phyloP scores from a whole-genome alignment of 2,113 vertebrate genomes.

The Hystrix brachyura region DNA sequence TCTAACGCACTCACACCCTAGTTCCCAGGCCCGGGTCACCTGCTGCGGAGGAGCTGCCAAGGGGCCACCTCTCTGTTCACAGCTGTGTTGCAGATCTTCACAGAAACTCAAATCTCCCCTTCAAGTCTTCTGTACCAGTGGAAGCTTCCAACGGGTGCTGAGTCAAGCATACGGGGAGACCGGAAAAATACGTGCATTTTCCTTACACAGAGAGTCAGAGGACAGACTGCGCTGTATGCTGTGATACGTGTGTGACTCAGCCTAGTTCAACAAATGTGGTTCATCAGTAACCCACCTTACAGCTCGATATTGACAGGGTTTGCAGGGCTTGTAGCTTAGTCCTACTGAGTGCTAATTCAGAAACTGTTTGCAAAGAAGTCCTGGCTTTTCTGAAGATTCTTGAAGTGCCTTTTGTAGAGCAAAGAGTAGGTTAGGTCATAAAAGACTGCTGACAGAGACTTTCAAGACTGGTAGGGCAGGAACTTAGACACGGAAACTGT shows the following conservation, averaged over 20 bases:
- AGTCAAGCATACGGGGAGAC: background rate
- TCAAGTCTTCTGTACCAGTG: background rate
- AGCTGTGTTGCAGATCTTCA: background rate
- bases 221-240: background rate
- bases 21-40: background rate
- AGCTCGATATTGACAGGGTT: background rate
- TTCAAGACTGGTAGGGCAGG: background rate
- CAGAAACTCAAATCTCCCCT: background rate
- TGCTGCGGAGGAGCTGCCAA: background rate
- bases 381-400: background rate
- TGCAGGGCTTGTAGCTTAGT: slow-evolving; percentile 2
- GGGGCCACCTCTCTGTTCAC: background rate
- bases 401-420: background rate
- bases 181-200: background rate
- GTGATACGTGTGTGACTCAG: background rate
- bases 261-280: background rate
- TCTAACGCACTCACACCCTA: background rate
- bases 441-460: background rate
- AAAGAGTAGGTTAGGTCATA: background rate
- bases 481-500: background rate
- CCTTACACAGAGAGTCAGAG: background rate
- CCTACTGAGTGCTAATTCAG: background rate
- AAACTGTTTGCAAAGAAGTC: background rate
- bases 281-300: background rate
- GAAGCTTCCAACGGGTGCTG: background rate